Evolutionary conservation across 2,113 vertebrate species (phyloP).

Genomic region (Phodopus roborovskii): DNA sequence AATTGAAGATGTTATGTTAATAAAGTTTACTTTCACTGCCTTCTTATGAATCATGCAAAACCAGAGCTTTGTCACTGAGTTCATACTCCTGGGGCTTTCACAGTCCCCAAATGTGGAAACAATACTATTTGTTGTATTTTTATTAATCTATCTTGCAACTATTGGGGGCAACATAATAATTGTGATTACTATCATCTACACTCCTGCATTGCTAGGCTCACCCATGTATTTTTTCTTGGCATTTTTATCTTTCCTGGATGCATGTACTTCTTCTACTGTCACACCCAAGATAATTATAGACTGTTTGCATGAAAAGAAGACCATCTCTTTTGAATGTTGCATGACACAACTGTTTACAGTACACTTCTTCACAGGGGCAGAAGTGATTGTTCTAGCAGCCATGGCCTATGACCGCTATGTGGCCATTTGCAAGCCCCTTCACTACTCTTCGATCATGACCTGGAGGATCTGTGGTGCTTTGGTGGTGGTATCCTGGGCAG

Average conservation of each 20-base stretch:
- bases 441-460: not conserved
- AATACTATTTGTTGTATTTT: not conserved
- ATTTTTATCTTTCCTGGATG: not conserved
- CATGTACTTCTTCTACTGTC: not conserved
- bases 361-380: not conserved
- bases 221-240: not conserved
- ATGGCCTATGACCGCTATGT: constrained; percentile 18
- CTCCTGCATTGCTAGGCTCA: not conserved
- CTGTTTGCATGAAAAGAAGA: not conserved
- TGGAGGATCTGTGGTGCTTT: not conserved
- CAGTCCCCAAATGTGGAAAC: not conserved
- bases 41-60: not conserved
- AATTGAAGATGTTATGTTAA: not conserved
- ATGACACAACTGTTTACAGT: not conserved
- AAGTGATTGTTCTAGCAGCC: not conserved
- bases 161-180: not conserved
- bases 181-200: not conserved
- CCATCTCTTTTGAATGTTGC: not conserved
- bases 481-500: not conserved
- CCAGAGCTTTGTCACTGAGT: not conserved
- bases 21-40: not conserved
- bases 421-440: not conserved
- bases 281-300: not conserved
- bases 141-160: not conserved
- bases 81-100: not conserved